phyloP scores from a whole-genome alignment of 1,140 invertebrate species.

The Macrobrachium rosenbergii region DNA sequence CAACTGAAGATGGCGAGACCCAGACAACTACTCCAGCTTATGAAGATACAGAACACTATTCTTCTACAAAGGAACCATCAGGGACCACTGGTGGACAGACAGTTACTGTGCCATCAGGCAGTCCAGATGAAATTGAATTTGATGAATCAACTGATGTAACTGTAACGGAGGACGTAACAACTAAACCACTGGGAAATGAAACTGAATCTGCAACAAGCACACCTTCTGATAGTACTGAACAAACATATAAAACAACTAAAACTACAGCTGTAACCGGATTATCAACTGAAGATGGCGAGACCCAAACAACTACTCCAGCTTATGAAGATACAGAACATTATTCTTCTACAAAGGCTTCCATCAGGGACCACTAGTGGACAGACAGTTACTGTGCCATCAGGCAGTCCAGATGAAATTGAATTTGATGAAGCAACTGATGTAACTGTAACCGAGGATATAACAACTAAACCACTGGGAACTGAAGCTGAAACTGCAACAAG shows the following conservation, averaged over 20 bases:
- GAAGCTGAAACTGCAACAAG: not conserved
- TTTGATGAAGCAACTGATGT: not conserved
- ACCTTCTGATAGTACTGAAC: not conserved
- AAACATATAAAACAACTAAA: conserved; percentile 2
- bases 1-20: conserved; percentile 3
- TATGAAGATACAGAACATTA: conserved; percentile 13
- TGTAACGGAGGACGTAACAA: not conserved
- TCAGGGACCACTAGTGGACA: too few species aligned
- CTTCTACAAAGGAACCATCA: not conserved
- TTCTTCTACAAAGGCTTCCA: not conserved
- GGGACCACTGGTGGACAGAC: too few species aligned
- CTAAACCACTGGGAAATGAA: not conserved
- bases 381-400: too few species aligned
- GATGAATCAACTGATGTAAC: not conserved
- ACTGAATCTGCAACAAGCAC: not conserved
- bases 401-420: not conserved
- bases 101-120: too few species aligned
- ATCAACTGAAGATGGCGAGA: conserved; percentile 6
- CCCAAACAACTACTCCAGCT: not conserved
- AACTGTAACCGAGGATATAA: not conserved
- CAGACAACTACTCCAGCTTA: not conserved
- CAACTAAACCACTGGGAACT: not conserved
- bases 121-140: not conserved
- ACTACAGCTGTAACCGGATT: not conserved
- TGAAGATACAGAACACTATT: conserved; percentile 12